Conservation (phyloP, 2,113 vertebrate species). For the Scytalopus superciliaris region DNA sequence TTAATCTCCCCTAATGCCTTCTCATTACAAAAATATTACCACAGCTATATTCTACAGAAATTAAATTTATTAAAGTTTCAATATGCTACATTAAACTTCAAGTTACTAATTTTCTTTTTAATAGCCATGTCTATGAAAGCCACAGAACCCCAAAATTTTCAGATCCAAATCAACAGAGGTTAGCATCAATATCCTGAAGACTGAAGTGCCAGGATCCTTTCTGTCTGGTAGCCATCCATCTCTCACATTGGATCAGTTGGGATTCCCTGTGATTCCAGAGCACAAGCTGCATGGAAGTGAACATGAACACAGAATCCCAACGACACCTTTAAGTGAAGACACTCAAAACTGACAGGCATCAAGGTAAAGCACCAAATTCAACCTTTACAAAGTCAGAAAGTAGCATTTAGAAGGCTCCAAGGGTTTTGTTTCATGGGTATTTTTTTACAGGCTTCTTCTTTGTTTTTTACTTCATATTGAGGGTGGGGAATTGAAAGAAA, state of each 20-base stretch:
- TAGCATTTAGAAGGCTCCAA: neutral
- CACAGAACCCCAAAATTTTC: neutral
- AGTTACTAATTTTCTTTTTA: neutral
- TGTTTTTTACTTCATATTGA: neutral
- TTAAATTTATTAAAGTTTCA: neutral
- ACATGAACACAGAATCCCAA: rapidly evolving
- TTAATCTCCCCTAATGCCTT: neutral
- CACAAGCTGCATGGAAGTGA: neutral
- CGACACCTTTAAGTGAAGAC: neutral
- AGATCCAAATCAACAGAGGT: neutral
- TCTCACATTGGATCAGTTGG: neutral
- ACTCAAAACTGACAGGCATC: neutral
- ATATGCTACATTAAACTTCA: neutral
- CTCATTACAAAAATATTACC: neutral
- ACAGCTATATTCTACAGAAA: neutral
- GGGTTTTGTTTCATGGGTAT: neutral
- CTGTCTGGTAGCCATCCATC: neutral
- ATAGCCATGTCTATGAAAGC: neutral
- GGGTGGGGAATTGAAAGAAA: neutral
- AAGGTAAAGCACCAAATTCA: neutral
- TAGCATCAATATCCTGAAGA: neutral
- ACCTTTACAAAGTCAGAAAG: neutral
- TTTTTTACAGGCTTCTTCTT: neutral
- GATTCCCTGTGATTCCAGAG: neutral
- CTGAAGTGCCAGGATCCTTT: neutral